Evolutionary conservation across 2,113 vertebrate genomes (phyloP).

Genomic region (Gopherus flavomarginatus): DNA sequence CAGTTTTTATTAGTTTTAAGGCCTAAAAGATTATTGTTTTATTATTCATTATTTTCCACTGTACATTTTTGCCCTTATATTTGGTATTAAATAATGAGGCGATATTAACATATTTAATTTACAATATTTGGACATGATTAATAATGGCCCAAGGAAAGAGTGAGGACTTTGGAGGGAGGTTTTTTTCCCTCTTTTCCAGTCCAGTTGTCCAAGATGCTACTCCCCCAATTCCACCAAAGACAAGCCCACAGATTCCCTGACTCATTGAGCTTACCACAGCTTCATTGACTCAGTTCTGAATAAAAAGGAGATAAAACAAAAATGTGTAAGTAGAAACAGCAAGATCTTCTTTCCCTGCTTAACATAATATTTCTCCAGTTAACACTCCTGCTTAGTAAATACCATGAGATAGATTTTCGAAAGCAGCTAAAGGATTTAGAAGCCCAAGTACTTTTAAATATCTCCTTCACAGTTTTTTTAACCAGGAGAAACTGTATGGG

Average conservation of each 20-base stretch:
- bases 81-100: not conserved
- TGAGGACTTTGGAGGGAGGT: not conserved
- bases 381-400: not conserved
- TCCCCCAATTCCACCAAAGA: not conserved
- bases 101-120: not conserved
- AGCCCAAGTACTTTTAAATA: not conserved
- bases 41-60: not conserved
- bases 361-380: not conserved
- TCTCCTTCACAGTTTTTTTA: not conserved
- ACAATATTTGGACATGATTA: not conserved
- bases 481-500: not conserved
- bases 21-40: not conserved
- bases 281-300: slow-evolving; percentile 3
- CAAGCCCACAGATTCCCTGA: not conserved
- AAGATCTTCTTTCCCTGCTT: not conserved
- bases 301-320: not conserved
- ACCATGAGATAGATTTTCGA: not conserved
- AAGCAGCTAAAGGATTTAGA: not conserved
- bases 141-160: not conserved
- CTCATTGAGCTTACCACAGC: not conserved
- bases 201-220: not conserved
- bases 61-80: not conserved
- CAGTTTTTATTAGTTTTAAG: not conserved
- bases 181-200: not conserved
- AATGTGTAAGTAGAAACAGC: not conserved